Conservation (phyloP, 2,797 vertebrate genomes). For the Chaunax sp. region DNA sequence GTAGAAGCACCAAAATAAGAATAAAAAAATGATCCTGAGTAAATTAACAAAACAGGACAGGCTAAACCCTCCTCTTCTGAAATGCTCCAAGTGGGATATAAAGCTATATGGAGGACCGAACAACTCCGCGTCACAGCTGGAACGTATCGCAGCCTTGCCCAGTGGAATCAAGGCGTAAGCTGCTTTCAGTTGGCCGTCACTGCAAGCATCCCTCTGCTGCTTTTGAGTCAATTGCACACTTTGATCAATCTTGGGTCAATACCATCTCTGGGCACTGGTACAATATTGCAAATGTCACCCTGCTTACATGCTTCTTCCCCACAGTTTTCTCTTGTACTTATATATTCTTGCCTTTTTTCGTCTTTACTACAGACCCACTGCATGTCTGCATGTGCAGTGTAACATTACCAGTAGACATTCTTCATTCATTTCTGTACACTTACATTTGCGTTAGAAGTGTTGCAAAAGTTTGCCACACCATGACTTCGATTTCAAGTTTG, state of each 20-base stretch:
- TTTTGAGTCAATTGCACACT: constrained; percentile 44
- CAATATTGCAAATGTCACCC: constrained; percentile 39
- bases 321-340: constrained; percentile 8
- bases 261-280: constrained; percentile 25
- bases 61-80: no score
- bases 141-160: no score
- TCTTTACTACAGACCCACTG: constrained; percentile 7
- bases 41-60: no score
- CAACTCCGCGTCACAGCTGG: no score
- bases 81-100: no score
- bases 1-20: no score
- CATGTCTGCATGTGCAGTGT: background rate
- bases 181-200: constrained; percentile 37
- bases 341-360: background rate
- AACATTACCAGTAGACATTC: background rate
- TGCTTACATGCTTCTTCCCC: background rate
- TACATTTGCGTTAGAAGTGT: background rate
- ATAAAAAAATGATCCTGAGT: no score
- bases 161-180: background rate
- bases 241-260: constrained; percentile 61
- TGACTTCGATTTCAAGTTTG: no score
- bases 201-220: constrained; percentile 50
- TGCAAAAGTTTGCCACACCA: background rate
- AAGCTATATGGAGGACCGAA: no score
- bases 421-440: background rate